Evolutionary conservation across 2,113 vertebrate genomes (phyloP), one percentile per base, ranked within the genome.

Genomic region (Pygoscelis antarcticus): DNA sequence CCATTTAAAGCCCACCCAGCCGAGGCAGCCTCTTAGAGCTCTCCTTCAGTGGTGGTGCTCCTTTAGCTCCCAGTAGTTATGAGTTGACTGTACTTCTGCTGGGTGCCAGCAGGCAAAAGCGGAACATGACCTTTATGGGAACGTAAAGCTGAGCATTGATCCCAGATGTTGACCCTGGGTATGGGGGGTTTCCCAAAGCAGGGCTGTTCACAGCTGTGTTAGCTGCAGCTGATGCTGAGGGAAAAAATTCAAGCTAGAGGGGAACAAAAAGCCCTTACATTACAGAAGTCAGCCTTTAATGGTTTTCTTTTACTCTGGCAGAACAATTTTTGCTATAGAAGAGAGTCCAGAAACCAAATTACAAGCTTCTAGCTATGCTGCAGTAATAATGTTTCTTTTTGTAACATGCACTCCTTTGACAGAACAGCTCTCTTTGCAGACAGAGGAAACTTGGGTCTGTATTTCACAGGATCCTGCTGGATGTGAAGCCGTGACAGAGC

Each of bases 11-110:
- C 38, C n/a, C 64, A n/a, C 30, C 54, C 0, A 0, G n/a, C 19
- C 27, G 5, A 25, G 17, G 6, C 20, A 46, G 3, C 2, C 6
- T 29, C 11, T 52, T 4, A 5, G 19, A 46, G 22, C 17, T 7
- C 2, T 27, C 4, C 16, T 29, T n/a, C 5, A 23, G 55, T 3
- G 27, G 0, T 36, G 8, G 5, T 17, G 49, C 2, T n/a, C 2
- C 11, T 57, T 32, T 22, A 7, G 26, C 20, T 25, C 22, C 27
- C 0, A 3, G 21, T 0, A 5, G 6, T 9, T 17, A 3, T 6
- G 9, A 5, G 25, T 2, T 49, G 25, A 11, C 30, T 52, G 18
- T 15, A 13, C 10, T 54, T 65, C 34, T 52, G 47, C 49, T 57
- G 2, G 2, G 57, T 5, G 6, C 61, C 3, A 38, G 38, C 27